Evolutionary conservation across 30 jellyfish, hydroid and myxozoan species (phyloP).

Genomic region (Cassiopea andromeda): DNA sequence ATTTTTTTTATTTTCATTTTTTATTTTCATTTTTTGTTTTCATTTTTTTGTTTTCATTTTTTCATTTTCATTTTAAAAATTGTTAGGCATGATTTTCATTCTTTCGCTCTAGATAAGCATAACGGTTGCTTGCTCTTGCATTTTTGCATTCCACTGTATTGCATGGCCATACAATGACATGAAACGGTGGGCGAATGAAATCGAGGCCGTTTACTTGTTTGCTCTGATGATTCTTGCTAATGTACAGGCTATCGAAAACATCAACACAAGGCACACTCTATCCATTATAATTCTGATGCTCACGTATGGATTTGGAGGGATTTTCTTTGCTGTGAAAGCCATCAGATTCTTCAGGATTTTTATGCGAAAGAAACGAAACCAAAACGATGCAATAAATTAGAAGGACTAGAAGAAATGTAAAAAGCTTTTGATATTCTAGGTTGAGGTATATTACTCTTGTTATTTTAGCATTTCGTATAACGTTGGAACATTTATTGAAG

Average conservation of each 20-base stretch:
- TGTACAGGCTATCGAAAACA: conserved; percentile 35
- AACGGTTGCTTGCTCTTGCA: conserved; percentile 36
- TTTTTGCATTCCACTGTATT: conserved; percentile 44
- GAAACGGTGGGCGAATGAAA: conserved; percentile 44
- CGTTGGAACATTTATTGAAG: no score
- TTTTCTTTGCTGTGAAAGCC: conserved; percentile 33
- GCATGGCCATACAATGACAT: conserved; percentile 58
- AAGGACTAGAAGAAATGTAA: neutral
- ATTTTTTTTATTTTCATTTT: no score
- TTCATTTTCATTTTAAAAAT: no score
- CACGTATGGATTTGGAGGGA: conserved; percentile 14
- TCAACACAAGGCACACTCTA: conserved; percentile 8
- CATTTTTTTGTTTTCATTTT: no score
- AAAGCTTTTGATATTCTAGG: no score
- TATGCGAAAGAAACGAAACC: neutral
- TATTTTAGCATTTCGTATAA: no score
- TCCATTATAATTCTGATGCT: conserved; percentile 28
- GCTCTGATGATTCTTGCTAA: conserved; percentile 51
- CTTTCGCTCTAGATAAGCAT: conserved; percentile 7
- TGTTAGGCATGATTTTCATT: no score
- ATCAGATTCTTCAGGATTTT: neutral
- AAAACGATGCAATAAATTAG: neutral
- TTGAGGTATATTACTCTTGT: no score
- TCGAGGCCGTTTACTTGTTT: conserved; percentile 55
- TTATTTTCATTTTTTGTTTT: no score